Evolutionary conservation across 2,797 vertebrate genomes (phyloP).

Genomic region (Chlorospingus semifuscus): DNA sequence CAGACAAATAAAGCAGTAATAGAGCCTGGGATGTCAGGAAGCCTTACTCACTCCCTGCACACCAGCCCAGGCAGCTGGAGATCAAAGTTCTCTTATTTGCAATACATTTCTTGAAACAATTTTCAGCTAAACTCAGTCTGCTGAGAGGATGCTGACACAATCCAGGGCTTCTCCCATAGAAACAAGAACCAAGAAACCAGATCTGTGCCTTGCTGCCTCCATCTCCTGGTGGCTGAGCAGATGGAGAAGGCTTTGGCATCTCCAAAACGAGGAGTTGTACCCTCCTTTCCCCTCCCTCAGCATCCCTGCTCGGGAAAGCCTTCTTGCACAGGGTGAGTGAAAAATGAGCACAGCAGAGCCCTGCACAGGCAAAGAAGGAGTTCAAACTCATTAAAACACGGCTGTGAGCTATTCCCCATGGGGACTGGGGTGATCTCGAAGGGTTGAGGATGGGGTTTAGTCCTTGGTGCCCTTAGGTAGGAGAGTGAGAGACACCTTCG

Average conservation of each 20-base stretch:
- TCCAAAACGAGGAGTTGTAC: neutral
- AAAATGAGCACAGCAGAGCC: neutral
- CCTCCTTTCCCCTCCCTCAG: neutral
- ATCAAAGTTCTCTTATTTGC: conserved; percentile 53
- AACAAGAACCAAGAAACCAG: neutral
- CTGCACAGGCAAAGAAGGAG: neutral
- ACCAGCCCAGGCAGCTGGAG: conserved; percentile 32
- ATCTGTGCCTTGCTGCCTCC: neutral
- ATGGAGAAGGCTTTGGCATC: neutral
- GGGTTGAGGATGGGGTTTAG: neutral
- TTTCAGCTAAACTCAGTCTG: neutral
- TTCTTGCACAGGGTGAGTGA: neutral
- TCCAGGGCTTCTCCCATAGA: neutral
- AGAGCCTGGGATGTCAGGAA: neutral
- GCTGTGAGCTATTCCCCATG: neutral
- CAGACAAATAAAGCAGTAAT: neutral
- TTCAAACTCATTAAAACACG: neutral
- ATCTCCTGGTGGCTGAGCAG: neutral
- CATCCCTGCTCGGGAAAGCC: neutral
- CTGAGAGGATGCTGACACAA: conserved; percentile 30
- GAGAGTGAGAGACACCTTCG: neutral
- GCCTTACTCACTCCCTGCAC: conserved; percentile 3
- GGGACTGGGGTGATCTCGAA: too few species aligned
- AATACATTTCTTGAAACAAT: conserved; percentile 58
- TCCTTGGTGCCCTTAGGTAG: neutral